Conservation (phyloP, 1,140 invertebrate species). For the Polyergus mexicanus region DNA sequence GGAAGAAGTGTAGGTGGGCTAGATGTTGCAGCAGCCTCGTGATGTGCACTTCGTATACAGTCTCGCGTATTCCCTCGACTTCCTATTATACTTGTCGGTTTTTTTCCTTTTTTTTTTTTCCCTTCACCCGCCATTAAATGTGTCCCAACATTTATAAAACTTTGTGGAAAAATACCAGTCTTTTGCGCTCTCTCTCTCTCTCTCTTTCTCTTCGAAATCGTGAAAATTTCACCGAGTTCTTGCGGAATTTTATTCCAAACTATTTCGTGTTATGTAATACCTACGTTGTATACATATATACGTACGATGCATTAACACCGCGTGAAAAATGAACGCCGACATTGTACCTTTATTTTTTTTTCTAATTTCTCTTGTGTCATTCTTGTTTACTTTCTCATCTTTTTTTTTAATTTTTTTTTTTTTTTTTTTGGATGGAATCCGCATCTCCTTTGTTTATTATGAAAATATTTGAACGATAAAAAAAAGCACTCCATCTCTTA, state of each 20-base stretch:
- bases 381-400: conserved; percentile 9
- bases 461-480: conserved; percentile 1
- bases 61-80: conserved; percentile 46
- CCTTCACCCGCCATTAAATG: conserved; percentile 46
- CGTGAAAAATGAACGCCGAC: conserved; percentile 21
- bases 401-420: background rate
- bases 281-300: background rate
- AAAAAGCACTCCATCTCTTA: background rate
- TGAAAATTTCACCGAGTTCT: conserved; percentile 51
- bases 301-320: conserved; percentile 28
- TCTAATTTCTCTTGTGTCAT: conserved; percentile 16
- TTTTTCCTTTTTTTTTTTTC: background rate
- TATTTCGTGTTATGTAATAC: conserved; percentile 41
- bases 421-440: background rate
- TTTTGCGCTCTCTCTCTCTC: conserved; percentile 7
- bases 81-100: conserved; percentile 39
- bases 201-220: conserved; percentile 57
- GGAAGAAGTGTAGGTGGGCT: conserved; percentile 54
- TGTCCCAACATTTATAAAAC: conserved; percentile 53
- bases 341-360: background rate
- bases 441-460: conserved; percentile 11
- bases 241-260: conserved; percentile 33
- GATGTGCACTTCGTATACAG: conserved; percentile 40
- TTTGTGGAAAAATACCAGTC: conserved; percentile 43
- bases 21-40: conserved; percentile 32